Conservation (phyloP, 2,888 invertebrate genomes). For the Heterodera filipjevi region DNA sequence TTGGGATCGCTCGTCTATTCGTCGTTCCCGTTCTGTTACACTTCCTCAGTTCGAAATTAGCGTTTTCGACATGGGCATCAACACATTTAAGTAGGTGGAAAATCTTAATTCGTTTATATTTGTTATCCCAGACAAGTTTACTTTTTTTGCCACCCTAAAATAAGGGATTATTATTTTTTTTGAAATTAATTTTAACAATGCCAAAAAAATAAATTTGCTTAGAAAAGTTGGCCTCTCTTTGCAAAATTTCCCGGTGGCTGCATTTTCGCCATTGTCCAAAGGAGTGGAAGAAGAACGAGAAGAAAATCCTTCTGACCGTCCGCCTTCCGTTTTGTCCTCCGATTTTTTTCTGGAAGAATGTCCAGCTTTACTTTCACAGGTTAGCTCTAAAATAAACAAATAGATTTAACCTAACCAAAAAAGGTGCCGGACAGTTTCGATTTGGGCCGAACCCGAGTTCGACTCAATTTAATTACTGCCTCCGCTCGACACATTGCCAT, state of each 20-base stretch:
- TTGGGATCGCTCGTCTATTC: not conserved
- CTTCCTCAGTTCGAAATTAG: not conserved
- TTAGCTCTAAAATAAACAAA: not conserved
- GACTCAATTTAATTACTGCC: conserved; percentile 37
- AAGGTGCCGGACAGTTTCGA: conserved; percentile 46
- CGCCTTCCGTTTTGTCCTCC: not conserved
- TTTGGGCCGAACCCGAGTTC: conserved; percentile 39
- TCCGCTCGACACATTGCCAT: conserved; percentile 42
- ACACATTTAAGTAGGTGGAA: no score
- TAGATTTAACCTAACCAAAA: not conserved
- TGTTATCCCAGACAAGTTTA: no score
- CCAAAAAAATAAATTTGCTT: not conserved
- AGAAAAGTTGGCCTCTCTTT: not conserved
- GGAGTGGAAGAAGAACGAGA: not conserved
- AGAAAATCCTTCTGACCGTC: not conserved
- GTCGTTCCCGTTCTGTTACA: not conserved
- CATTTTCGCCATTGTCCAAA: not conserved
- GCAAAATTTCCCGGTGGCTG: not conserved
- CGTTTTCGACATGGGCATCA: not conserved
- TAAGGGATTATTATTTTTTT: no score
- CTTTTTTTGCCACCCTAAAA: no score
- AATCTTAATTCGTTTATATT: no score
- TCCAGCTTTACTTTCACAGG: conserved; percentile 6
- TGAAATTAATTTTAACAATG: not conserved
- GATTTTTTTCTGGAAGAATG: conserved; percentile 8